Conservation (phyloP, 2,113 vertebrate species). For the Orientallactaga bullata region DNA sequence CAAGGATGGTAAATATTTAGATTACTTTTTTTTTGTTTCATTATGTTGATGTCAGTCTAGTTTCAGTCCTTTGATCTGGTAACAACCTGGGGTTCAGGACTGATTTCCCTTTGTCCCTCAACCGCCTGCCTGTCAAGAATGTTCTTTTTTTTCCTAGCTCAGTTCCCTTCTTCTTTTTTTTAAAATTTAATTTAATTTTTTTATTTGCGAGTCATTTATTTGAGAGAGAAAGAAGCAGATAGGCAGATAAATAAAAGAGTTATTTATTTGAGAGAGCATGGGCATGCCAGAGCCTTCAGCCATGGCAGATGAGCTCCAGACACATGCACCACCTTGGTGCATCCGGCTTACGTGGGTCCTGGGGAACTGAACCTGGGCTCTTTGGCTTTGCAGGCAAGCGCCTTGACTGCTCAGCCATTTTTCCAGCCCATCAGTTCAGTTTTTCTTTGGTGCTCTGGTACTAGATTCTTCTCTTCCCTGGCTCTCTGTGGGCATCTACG, state of each 20-base stretch:
- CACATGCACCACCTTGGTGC: no score
- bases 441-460: constrained; percentile 16
- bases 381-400: no score
- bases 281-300: no score
- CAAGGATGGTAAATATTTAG: constrained; percentile 39
- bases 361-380: no score
- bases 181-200: no score
- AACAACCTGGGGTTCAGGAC: not conserved
- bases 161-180: constrained; percentile 27
- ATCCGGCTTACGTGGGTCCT: no score
- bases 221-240: no score
- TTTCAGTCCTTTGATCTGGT: constrained; percentile 43
- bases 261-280: no score
- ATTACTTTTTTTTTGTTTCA: not conserved
- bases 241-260: no score
- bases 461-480: not conserved
- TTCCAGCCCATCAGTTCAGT: not conserved
- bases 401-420: no score
- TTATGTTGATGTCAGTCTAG: constrained; percentile 23
- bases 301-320: no score
- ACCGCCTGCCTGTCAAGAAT: not conserved
- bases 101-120: not conserved
- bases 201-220: no score
- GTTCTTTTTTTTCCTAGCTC: constrained; percentile 20
- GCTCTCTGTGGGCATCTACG: not conserved